phyloP scores from a whole-genome alignment of 2,888 invertebrate genomes.

The Seira musarum region DNA sequence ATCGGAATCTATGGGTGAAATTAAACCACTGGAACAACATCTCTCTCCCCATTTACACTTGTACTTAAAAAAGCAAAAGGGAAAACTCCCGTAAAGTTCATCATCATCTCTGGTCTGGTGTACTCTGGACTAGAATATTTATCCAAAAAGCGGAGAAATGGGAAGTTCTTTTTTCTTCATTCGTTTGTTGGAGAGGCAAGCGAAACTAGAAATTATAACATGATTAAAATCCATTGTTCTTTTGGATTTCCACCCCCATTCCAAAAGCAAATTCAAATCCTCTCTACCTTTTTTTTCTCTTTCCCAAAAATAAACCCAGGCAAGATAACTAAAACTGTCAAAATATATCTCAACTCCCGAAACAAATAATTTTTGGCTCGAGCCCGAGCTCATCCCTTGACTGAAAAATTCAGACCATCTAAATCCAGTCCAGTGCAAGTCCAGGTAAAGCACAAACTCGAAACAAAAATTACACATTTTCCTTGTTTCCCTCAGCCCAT shows the following conservation, averaged over 20 bases:
- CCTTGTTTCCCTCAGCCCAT: neutral
- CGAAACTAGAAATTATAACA: too few relatives aligned
- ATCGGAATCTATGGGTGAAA: constrained; percentile 28
- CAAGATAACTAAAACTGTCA: constrained; percentile 29
- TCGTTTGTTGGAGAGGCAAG: too few relatives aligned
- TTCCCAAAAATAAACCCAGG: constrained; percentile 12
- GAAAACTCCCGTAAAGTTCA: neutral
- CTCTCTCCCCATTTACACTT: constrained; percentile 4
- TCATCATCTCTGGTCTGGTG: too few relatives aligned
- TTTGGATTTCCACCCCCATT: neutral
- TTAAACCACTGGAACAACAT: constrained; percentile 41
- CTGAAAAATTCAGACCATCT: too few relatives aligned
- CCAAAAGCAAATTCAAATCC: neutral
- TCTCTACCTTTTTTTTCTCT: neutral
- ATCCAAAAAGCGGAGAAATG: too few relatives aligned
- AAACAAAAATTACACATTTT: too few relatives aligned
- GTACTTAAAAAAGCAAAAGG: too few relatives aligned
- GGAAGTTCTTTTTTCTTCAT: too few relatives aligned
- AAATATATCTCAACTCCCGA: constrained; percentile 34
- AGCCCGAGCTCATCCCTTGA: constrained; percentile 16
- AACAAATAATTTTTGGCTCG: constrained; percentile 18
- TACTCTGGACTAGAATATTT: too few relatives aligned
- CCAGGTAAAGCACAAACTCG: neutral
- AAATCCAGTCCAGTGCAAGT: neutral
- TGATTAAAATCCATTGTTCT: constrained; percentile 23